Evolutionary conservation across 2,113 vertebrate species (phyloP).

Genomic region (Microcebus lehilahytsara): DNA sequence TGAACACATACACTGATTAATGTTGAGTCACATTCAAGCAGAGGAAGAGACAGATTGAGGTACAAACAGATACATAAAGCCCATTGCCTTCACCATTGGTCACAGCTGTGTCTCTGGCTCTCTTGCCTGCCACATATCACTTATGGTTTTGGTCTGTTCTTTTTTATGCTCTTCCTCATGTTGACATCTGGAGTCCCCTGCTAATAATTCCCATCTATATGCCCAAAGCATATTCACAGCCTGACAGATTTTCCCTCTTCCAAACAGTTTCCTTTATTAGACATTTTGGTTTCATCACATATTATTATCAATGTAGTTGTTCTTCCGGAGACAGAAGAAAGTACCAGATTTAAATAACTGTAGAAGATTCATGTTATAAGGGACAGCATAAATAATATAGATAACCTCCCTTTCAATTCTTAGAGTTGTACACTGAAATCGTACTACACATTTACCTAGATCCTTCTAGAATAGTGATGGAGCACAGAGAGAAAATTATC

Average conservation of each 20-base stretch:
- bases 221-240: too few species aligned
- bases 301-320: neutral
- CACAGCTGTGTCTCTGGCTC: neutral
- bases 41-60: fast-evolving
- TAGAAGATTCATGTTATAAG: neutral
- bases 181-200: neutral
- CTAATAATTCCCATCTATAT: neutral
- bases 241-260: neutral
- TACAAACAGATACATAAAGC: neutral
- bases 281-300: neutral
- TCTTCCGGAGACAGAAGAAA: neutral
- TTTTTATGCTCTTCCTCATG: neutral
- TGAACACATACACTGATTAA: neutral
- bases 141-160: neutral
- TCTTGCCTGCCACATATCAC: fast-evolving
- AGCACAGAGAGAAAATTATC: neutral
- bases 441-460: neutral
- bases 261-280: neutral
- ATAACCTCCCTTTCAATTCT: neutral
- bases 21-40: neutral
- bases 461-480: neutral
- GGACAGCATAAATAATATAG: neutral
- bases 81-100: neutral
- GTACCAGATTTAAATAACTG: neutral
- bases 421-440: neutral